Evolutionary conservation across 2,888 invertebrate genomes (phyloP).

Genomic region (Scelioninae gen. 1): DNA sequence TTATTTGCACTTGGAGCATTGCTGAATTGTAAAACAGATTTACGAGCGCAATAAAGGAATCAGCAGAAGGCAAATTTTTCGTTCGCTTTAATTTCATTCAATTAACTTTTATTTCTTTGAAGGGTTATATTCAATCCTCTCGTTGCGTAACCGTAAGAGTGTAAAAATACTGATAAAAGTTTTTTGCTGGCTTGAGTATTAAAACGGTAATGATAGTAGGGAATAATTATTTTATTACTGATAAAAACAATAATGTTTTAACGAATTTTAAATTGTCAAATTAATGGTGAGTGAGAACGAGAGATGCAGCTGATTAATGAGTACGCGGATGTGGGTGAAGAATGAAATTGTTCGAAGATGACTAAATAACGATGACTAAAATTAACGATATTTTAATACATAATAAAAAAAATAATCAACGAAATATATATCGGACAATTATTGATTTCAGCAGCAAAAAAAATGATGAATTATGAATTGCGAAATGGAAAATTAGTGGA

Average conservation of each 20-base stretch:
- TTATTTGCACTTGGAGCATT: constrained; percentile 33
- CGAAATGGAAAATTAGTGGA: too few species aligned
- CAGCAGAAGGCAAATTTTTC: constrained; percentile 43
- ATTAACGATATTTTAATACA: too few species aligned
- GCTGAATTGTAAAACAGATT: constrained; percentile 46
- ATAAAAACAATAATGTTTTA: constrained; percentile 28
- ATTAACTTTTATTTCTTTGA: constrained; percentile 57
- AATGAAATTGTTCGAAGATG: background rate
- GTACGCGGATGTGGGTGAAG: too few species aligned
- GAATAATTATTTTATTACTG: constrained; percentile 46
- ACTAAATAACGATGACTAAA: too few species aligned
- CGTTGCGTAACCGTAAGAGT: constrained; percentile 37
- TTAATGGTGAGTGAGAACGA: background rate
- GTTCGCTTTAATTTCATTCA: constrained; percentile 52
- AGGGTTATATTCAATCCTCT: constrained; percentile 49
- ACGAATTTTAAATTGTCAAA: constrained; percentile 12
- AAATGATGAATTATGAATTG: too few species aligned
- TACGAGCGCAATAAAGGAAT: constrained; percentile 50
- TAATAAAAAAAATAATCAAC: too few species aligned
- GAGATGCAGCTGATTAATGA: background rate
- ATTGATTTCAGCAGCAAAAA: too few species aligned
- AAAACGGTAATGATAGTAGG: constrained; percentile 25
- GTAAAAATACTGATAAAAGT: constrained; percentile 45
- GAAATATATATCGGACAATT: too few species aligned
- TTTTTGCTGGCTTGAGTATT: constrained; percentile 28